Base-by-base conservation (phyloP, 2,888 invertebrate species). In the Carcina quercana region DNA sequence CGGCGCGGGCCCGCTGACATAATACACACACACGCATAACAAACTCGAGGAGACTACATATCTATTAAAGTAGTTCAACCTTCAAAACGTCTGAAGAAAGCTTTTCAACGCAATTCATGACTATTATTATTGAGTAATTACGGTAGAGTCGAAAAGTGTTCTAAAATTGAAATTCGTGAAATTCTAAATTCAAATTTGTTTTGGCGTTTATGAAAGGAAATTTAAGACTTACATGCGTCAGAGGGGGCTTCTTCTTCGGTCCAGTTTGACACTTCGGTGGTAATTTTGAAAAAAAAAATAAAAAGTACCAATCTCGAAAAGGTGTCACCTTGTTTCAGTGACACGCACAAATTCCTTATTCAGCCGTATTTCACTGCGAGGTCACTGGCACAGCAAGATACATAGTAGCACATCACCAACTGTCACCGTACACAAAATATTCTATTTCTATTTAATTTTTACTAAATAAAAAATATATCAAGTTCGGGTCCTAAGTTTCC, bases 231-330 rank as follows among this genome's bases (percentile, higher is more conserved):
- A 83, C 82, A 83, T 83, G 71, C 82, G 82, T 80, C 82, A 82
- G 82, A 74, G 75, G 82, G 67, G 76, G 78, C 66, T 53, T 74
- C 82, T 68, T 73, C 80, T 65, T 80, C 82, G 72, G 74, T 82
- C 82, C 82, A 83, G 80, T 76, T 80, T 79, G 82, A 78, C 75
- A 83, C 78, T 73, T 80, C 59, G 80, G 80, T 75, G 70, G 79
- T 74, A 83, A 83, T 83, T 80, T 82, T 82, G 69, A 60, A 59
- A 65, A 69, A 69, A 75, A n/a, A 67, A 56, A 51, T 50, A 71
- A 71, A 74, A 68, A 68, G 69, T 67, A 62, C 61, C 64, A 67
- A 71, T 53, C 48, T 54, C 60, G 59, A 69, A 57, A 51, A 44
- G 47, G 50, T 51, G 68, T 70, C 72, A 75, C 71, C 69, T 73